Conservation (phyloP, 1,140 invertebrate genomes). For the Colletes latitarsis region DNA sequence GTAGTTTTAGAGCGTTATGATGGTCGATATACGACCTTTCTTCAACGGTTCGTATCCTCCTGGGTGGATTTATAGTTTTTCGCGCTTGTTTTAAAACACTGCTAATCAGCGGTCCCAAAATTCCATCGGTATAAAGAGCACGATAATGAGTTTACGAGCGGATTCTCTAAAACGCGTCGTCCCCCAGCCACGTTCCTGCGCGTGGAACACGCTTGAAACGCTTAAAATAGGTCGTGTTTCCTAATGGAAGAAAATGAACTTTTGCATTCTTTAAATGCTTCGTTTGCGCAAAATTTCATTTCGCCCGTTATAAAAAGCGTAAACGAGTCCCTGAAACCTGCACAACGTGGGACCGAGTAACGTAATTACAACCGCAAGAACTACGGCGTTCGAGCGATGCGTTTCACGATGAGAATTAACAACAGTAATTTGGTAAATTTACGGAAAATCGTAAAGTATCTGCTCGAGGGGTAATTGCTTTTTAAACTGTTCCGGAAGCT, state of each 20-base stretch:
- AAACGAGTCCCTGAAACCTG: not conserved
- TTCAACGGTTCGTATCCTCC: too few relatives aligned
- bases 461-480: not conserved
- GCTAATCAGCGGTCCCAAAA: too few relatives aligned
- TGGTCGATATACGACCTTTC: too few relatives aligned
- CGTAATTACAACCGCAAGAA: too few relatives aligned
- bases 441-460: not conserved
- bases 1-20: too few relatives aligned
- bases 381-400: not conserved
- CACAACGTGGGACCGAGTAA: too few relatives aligned
- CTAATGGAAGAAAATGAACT: too few relatives aligned
- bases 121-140: not conserved
- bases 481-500: not conserved
- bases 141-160: constrained; percentile 30
- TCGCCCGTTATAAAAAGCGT: not conserved
- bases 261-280: too few relatives aligned
- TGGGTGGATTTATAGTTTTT: too few relatives aligned
- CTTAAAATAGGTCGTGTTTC: not conserved
- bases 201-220: not conserved
- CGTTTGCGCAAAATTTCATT: too few relatives aligned
- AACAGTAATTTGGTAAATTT: not conserved
- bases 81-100: not conserved
- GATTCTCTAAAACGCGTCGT: not conserved
- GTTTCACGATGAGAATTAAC: not conserved
- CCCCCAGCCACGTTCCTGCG: not conserved